phyloP scores from a whole-genome alignment of 2,113 vertebrate species.

The Ornithorhynchus anatinus region DNA sequence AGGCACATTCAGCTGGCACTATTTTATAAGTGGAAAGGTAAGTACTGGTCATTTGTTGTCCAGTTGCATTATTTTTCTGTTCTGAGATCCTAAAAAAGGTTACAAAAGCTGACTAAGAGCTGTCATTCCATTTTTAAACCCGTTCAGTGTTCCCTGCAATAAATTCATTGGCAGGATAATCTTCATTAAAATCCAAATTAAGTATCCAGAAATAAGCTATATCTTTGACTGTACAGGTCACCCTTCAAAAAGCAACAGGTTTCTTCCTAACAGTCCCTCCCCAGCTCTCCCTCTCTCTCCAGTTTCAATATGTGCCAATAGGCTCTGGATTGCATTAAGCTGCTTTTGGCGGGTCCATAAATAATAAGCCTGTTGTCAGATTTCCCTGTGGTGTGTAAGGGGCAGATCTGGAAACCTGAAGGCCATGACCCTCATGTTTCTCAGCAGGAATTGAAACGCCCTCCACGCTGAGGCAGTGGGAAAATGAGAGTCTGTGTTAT shows the following conservation, averaged over 20 bases:
- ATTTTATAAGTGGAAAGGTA: no score
- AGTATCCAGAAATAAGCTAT: no score
- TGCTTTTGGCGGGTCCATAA: slow-evolving; percentile 59
- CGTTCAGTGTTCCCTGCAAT: no score
- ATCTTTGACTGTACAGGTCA: fast-evolving
- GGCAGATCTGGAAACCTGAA: slow-evolving; percentile 70
- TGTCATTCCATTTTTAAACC: no score
- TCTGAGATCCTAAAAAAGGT: no score
- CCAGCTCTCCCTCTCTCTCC: slow-evolving; percentile 2
- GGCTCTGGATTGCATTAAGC: slow-evolving; percentile 72
- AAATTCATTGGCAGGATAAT: no score
- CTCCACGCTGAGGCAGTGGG: slow-evolving; percentile 63
- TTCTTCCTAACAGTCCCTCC: not conserved
- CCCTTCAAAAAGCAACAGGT: not conserved
- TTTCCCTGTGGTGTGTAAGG: slow-evolving; percentile 67
- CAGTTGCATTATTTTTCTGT: no score
- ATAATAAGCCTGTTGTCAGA: slow-evolving; percentile 72
- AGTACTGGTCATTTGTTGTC: no score
- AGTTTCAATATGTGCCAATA: slow-evolving; percentile 25
- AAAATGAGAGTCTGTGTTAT: slow-evolving; percentile 80
- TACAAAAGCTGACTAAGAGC: no score
- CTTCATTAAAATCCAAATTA: no score
- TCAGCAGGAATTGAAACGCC: slow-evolving; percentile 73
- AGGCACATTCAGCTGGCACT: no score
- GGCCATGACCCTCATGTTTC: slow-evolving; percentile 82